Evolutionary conservation across 2,888 invertebrate genomes (phyloP), one percentile per base, ranked within the genome.

Genomic region (Erebia aethiops): DNA sequence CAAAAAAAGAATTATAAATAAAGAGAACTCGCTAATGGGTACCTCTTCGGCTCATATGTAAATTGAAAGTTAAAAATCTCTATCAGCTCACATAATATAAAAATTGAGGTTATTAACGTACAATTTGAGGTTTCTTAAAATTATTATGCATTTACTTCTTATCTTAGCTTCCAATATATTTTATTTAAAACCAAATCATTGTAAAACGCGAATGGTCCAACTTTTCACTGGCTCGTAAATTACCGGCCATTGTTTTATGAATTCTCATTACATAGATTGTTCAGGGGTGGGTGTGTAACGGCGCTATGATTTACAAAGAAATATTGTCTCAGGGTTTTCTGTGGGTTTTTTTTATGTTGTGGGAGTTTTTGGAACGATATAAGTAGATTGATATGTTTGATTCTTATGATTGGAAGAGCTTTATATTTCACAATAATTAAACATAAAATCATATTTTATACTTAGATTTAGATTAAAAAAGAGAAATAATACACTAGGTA

Each of bases 201-300:
- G 80, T 81, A 79, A 84, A 83, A 78, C 79, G 76, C 78, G 76
- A 79, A 80, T 81, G 82, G 86, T 87, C 86, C 82, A 82, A 84
- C 80, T 81, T 81, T 80, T 78, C 64, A 46, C 77, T 76, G 76
- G 76, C 82, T 85, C 89, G 84, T 91, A 91, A 91, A 91, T 91
- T 88, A 88, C 82, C 76, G 76, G 73, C 79, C 84, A 88, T 91
- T 91, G 88, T 91, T 91, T 91, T 89, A 90, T 86, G 84, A 84
- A 78, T 81, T 82, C 86, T 88, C 87, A 89, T 89, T 90, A 89
- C 88, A 89, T 87, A 84, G 87, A 89, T 88, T 87, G 87, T 86
- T 86, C 82, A 81, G 79, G 81, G 84, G 85, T 83, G 84, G 80
- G 81, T 84, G 87, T 83, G 85, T 82, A 84, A 82, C 79, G 80